A percentile compares a stretch with the other conserved stretches of the same genome.
Conservation (phyloP, 2,888 invertebrate genomes). For the Cerastoderma edule region DNA sequence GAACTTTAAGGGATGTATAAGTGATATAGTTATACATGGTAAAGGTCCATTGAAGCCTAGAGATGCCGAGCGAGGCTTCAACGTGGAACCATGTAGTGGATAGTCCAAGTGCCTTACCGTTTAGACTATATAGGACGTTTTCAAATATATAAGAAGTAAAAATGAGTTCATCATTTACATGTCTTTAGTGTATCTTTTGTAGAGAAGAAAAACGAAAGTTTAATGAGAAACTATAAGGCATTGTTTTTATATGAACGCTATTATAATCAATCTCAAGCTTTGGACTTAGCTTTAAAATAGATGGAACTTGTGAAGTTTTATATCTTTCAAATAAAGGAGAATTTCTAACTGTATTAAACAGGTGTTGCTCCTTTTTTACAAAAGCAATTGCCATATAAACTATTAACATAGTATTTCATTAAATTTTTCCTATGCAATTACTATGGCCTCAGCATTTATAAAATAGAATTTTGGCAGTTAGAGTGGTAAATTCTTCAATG, state of each 20-base stretch:
- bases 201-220: background rate
- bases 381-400: background rate
- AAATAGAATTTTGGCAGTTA: too few species aligned
- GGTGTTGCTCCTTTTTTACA: background rate
- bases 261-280: background rate
- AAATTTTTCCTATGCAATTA: too few species aligned
- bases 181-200: background rate
- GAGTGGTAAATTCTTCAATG: too few species aligned
- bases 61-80: constrained; percentile 70
- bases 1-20: constrained; percentile 78
- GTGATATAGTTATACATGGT: constrained; percentile 67
- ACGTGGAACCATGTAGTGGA: constrained; percentile 60
- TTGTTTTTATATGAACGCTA: background rate
- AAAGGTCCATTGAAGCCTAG: constrained; percentile 62
- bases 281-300: too few species aligned
- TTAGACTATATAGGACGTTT: background rate
- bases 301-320: background rate
- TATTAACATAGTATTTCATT: too few species aligned
- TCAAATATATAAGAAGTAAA: background rate
- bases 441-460: too few species aligned
- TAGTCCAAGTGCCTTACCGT: constrained; percentile 15
- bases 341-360: background rate
- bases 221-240: background rate
- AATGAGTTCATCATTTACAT: background rate
- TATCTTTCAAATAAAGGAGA: background rate